Evolutionary conservation across 2,888 invertebrate species (phyloP).

Genomic region (Deilephila elpenor): DNA sequence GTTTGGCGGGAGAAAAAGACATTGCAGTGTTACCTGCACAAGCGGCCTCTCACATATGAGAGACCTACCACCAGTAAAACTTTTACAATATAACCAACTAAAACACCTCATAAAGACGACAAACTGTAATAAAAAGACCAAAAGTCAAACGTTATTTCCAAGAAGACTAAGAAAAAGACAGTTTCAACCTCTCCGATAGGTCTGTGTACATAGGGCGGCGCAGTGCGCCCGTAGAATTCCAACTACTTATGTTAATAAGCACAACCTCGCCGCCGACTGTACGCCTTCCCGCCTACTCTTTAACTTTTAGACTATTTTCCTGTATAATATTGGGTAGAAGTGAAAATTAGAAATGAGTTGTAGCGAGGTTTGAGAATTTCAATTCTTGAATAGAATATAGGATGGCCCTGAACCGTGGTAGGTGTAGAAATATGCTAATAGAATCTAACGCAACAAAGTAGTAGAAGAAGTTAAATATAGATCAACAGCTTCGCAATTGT

Average conservation of each 20-base stretch:
- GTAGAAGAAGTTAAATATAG: too few species aligned
- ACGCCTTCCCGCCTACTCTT: neutral
- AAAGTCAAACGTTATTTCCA: neutral
- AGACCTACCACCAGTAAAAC: neutral
- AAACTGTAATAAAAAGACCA: neutral
- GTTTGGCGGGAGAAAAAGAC: too few species aligned
- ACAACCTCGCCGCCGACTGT: constrained; percentile 3
- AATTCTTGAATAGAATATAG: too few species aligned
- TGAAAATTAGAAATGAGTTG: too few species aligned
- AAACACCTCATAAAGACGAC: neutral
- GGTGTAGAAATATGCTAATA: too few species aligned
- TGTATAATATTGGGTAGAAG: neutral
- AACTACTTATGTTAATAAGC: constrained; percentile 24
- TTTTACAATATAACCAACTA: neutral
- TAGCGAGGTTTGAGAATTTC: too few species aligned
- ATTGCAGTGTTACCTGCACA: too few species aligned
- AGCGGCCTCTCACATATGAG: too few species aligned
- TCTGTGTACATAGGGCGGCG: constrained; percentile 19
- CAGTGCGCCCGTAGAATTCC: constrained; percentile 6
- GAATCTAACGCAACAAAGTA: too few species aligned
- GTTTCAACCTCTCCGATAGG: neutral
- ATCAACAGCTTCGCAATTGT: too few species aligned
- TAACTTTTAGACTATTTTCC: neutral
- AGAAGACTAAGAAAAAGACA: neutral
- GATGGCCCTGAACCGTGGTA: too few species aligned